A percentile compares a stretch with the other conserved stretches of the same genome.
Evolutionary conservation across 2,113 vertebrate species (phyloP).

Genomic region (Alligator sinensis): DNA sequence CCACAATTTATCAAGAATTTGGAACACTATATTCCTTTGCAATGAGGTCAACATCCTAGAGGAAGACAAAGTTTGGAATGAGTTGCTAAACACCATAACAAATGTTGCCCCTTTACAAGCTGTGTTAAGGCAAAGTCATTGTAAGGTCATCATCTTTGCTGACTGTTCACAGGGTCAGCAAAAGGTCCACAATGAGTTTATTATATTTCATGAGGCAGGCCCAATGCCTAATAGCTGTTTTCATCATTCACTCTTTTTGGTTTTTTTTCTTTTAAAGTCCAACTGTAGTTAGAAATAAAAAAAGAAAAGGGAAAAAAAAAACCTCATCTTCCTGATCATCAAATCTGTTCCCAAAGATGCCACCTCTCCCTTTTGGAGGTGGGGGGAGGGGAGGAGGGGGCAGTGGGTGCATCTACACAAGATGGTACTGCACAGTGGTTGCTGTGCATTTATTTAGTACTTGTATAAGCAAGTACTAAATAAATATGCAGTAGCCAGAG

Average conservation of each 20-base stretch:
- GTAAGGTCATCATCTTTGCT: neutral
- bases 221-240: neutral
- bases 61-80: neutral
- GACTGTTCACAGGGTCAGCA: neutral
- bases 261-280: neutral
- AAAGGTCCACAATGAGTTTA: neutral
- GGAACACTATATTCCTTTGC: neutral
- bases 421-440: neutral
- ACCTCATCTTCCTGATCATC: neutral
- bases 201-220: neutral
- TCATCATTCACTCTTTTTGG: neutral
- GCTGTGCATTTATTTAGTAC: no score
- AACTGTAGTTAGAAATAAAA: neutral
- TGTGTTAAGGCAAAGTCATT: neutral
- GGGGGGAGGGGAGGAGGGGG: no score
- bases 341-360: neutral
- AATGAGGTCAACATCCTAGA: neutral
- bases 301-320: neutral
- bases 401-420: no score
- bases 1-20: neutral
- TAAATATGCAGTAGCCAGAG: no score
- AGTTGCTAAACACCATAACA: neutral
- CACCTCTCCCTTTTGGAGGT: neutral
- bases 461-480: no score
- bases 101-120: neutral